Evolutionary conservation across 2,113 vertebrate genomes (phyloP), one percentile per base, ranked within the genome.

Genomic region (Ascaphus truei): DNA sequence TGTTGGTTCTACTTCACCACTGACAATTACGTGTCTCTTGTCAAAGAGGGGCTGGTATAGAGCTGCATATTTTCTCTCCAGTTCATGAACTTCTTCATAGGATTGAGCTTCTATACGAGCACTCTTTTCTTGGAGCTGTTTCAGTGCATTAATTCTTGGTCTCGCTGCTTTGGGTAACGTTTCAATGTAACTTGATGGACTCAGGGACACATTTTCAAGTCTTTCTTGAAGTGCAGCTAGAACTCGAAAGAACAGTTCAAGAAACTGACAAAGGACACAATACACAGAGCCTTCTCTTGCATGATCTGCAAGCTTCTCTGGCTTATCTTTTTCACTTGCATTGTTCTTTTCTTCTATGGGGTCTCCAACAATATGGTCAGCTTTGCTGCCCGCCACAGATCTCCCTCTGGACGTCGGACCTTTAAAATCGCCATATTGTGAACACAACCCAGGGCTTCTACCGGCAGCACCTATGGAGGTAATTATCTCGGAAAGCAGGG

Each of bases 101-200:
- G 99, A 99, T 77, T 95, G 96, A 58, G 96, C 95, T 76, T 99
- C 96, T 79, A 96, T 96, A 79, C 96, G 92, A 4, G 94, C 94
- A 64, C 94, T 97, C 47, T 93, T 93, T 77, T 94, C 92, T 83
- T 99, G 97, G 8, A 99, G 92, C 74, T 94, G 93, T 76, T 99
- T 99, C 86, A 99, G 76, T 10, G 96, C 96, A 52, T 96, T 91
- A 36, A 99, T 92, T 90, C 96, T 87, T 79, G 95, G 91, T 79
- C 93, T 99, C 60, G 99, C 95, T 9, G 86, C 92, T 87, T 93
- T 98, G 16, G 97, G 96, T 80, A 96, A 93, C 91, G 86, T 92
- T 80, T 92, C 91, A 37, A 91, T 89, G 71, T 92, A 92, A 76
- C 91, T 90, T 7, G 91, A 92, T 60, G 91, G 91, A 31, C 89